Percentiles rank a stretch among this genome's conserved stretches.
Evolutionary conservation across 1,140 invertebrate genomes (phyloP).

Genomic region (Thaumatotibia leucotreta): DNA sequence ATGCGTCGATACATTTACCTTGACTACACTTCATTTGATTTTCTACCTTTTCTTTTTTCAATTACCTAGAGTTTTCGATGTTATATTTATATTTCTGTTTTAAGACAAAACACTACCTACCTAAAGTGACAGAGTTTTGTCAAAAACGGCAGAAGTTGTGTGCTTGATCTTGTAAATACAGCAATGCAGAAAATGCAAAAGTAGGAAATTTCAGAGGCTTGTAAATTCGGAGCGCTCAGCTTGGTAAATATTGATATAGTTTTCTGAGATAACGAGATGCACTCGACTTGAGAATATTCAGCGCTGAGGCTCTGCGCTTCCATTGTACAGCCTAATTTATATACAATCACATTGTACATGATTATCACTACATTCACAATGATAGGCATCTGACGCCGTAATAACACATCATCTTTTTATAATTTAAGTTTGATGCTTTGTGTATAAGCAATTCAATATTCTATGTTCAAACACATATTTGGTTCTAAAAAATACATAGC

Average conservation of each 20-base stretch:
- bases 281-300: constrained; percentile 29
- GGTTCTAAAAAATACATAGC: no score
- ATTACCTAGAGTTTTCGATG: no score
- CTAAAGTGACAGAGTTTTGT: no score
- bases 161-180: background rate
- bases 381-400: background rate
- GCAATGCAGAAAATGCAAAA: background rate
- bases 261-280: constrained; percentile 39
- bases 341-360: background rate
- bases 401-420: background rate
- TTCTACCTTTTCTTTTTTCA: no score
- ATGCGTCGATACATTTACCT: no score
- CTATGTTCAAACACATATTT: no score
- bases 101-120: no score
- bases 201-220: background rate
- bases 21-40: no score
- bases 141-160: background rate
- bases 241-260: constrained; percentile 31
- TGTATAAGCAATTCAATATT: background rate
- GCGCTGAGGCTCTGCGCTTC: constrained; percentile 13
- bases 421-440: background rate
- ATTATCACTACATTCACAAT: background rate
- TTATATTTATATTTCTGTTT: no score
- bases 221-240: constrained; percentile 23
- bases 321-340: constrained; percentile 9